Evolutionary conservation across 2,888 invertebrate species (phyloP), one percentile per base, ranked within the genome.

Genomic region (Melanophora roralis): DNA sequence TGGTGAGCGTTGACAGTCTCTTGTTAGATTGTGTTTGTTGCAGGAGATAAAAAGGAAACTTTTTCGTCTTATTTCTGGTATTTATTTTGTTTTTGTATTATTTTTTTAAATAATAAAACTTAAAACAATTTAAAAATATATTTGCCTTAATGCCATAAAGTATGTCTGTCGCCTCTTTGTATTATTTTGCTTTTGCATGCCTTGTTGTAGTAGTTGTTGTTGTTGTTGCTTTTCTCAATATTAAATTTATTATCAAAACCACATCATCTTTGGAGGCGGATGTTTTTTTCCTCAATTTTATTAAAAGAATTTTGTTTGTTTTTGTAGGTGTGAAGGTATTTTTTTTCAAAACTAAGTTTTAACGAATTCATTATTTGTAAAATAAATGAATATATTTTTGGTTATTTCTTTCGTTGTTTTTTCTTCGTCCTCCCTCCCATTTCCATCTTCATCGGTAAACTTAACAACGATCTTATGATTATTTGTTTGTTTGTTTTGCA

Each of bases 401-500:
- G 14, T 45, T 47, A 23, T 23, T 74, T 67, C 14, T 14, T 45
- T 21, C 23, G 62, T 23, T 51, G 57, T 23, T 64, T 55, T 49
- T 36, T 23, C 59, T 32, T 40, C 36, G 53, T 14, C 34, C 34
- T 62, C 34, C 34, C 55, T 60, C 69, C 19, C 34, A 36, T 60
- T 49, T 38, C 47, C 69, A 23, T 38, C 16, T 40, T 67, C 57
- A 45, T 53, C 38, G 14, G 45, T 64, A 77, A 51, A 43, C n/a
- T 43, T 60, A 60, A 40, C 60, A 60, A 43, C 57, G n/a, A 47
- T 69, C 64, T 68, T 53, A 64, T 76, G 72, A 68, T 77, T 82
- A 78, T 82, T 82, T 82, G 77, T 82, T 82, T 82, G 77, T 82
- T 82, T 83, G 78, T 78, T 80, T 82, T 51, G 76, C 60, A 83